Evolutionary conservation across 2,888 invertebrate genomes (phyloP).

Genomic region (Calliphora vomitoria): DNA sequence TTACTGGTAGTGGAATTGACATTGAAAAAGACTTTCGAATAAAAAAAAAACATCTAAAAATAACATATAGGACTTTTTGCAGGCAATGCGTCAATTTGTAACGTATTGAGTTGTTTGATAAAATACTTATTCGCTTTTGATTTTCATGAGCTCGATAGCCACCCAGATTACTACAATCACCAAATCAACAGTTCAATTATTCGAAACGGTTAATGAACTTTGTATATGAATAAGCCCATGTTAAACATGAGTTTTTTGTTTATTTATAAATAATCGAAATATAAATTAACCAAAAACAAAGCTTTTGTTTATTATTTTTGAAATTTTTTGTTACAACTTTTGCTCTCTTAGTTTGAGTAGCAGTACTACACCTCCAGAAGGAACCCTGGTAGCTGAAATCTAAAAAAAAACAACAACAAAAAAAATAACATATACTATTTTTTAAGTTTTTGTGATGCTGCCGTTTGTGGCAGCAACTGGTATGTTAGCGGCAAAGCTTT

Average conservation of each 20-base stretch:
- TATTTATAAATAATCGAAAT: conserved; percentile 23
- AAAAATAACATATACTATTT: conserved; percentile 42
- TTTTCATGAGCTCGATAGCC: too few species aligned
- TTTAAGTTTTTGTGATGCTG: conserved; percentile 50
- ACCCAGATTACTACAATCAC: neutral
- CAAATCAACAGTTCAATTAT: neutral
- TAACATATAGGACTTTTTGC: too few species aligned
- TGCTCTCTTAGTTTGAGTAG: conserved; percentile 22
- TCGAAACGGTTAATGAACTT: conserved; percentile 59
- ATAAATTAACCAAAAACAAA: conserved; percentile 50
- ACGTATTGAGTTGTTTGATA: too few species aligned
- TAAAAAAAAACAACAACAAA: neutral
- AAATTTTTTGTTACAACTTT: conserved; percentile 35
- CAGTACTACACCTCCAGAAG: conserved; percentile 62
- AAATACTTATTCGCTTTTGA: too few species aligned
- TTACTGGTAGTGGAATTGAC: too few species aligned
- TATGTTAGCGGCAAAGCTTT: conserved; percentile 83
- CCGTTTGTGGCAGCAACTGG: conserved; percentile 70
- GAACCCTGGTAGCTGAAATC: conserved; percentile 47
- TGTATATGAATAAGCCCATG: conserved; percentile 32
- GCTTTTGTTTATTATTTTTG: conserved; percentile 69
- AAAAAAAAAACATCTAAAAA: too few species aligned
- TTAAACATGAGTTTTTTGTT: conserved; percentile 62
- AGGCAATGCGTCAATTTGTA: too few species aligned
- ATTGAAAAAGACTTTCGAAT: too few species aligned